Base-by-base conservation (phyloP, 2,888 invertebrate species). In the Eupithecia exiguata region DNA sequence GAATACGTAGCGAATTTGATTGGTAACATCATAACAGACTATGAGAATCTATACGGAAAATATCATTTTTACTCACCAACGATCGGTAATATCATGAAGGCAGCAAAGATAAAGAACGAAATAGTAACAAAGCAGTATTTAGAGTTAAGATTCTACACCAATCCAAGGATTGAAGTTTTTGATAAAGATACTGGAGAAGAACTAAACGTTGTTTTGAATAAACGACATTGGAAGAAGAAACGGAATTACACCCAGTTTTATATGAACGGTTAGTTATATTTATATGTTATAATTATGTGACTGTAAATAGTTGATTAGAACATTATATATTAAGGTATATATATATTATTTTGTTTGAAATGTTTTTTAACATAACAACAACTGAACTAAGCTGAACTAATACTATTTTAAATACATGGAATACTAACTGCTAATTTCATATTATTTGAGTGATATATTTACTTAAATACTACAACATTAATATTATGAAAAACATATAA, bases 51-150 rank as follows among this genome's bases (percentile, higher is more conserved):
- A 16, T 91, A 91, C 38, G 93, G 93, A 0, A 89, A 88, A 77
- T 88, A 93, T 75, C 91, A 92, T 75, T 91, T 91, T 74, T 93
- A 86, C 79, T 87, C 92, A 0, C 92, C 92, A 0, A 76, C 85
- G 1, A 80, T 91, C 0, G 71, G 77, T 38, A 82, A 84, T 69
- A 89, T 93, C 3, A 90, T 93, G 92, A 86, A 78, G 77, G 88
- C 88, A 2, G 89, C 80, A 0, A 82, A 83, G 5, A 71, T 93
- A 14, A 85, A 74, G 0, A 93, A 92, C 71, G 84, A 87, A 80
- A 81, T 92, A 18, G 71, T 82, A 16, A 89, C 91, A 0, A 88
- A 79, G 2, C 89, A 91, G 78, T 77, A 84, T 35, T 75, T 92
- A 14, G 90, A 90, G 81, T 72, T 93, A 1, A 84, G 85, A 74